Conservation (phyloP, 2,888 invertebrate genomes). For the Epinotia nisella region DNA sequence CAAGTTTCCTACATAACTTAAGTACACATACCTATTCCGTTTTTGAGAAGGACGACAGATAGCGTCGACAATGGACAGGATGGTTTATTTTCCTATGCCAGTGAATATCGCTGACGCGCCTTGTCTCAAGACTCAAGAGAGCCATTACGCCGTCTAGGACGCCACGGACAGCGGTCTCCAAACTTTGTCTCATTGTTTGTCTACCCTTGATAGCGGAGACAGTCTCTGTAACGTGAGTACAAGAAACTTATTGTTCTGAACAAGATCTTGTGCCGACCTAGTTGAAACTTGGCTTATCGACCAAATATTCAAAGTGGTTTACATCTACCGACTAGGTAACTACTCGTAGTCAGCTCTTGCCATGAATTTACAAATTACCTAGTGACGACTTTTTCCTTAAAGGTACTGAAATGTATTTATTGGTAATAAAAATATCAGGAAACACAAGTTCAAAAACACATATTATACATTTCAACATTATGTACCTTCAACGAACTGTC, state of each 20-base stretch:
- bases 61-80: not conserved
- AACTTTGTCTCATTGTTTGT: conserved; percentile 58
- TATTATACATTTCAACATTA: no score
- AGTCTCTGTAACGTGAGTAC: conserved; percentile 4
- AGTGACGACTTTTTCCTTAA: not conserved
- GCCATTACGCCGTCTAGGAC: conserved; percentile 56
- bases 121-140: conserved; percentile 53
- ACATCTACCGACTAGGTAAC: not conserved
- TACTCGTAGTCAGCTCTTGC: not conserved
- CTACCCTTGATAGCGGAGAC: conserved; percentile 25
- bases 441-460: no score
- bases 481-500: no score
- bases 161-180: conserved; percentile 55
- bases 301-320: not conserved
- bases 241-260: conserved; percentile 24
- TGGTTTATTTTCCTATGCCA: conserved; percentile 29
- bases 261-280: not conserved
- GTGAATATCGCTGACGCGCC: conserved; percentile 40
- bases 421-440: no score
- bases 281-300: conserved; percentile 1
- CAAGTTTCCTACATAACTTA: no score
- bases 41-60: not conserved
- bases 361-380: not conserved
- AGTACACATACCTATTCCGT: not conserved
- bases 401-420: no score